Evolutionary conservation across 1,140 invertebrate genomes (phyloP).

Genomic region (silkworm (Bombyx mori)): DNA sequence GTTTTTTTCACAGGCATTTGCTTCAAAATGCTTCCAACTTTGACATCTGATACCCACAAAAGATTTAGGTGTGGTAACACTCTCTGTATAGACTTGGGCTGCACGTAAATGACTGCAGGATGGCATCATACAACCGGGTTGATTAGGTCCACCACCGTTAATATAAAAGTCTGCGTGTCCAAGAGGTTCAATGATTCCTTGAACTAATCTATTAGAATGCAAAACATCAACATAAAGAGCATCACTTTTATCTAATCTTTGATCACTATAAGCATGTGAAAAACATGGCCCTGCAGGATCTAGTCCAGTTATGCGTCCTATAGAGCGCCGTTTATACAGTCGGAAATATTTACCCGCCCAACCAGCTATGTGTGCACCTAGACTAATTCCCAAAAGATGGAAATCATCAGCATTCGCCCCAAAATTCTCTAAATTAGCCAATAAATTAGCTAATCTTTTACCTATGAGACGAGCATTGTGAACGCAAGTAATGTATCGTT

Average conservation of each 20-base stretch:
- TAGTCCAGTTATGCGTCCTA: conserved; percentile 67
- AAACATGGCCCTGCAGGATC: conserved; percentile 74
- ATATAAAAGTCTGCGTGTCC: conserved; percentile 78
- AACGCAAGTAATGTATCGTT: conserved; percentile 50
- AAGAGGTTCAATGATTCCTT: conserved; percentile 73
- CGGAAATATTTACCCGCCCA: conserved; percentile 73
- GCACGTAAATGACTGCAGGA: conserved; percentile 76
- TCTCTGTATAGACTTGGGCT: conserved; percentile 73
- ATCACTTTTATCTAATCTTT: conserved; percentile 74
- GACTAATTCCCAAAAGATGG: conserved; percentile 74
- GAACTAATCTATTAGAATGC: conserved; percentile 74
- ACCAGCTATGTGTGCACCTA: conserved; percentile 75
- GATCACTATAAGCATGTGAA: conserved; percentile 50
- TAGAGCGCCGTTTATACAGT: conserved; percentile 43
- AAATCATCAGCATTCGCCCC: conserved; percentile 63
- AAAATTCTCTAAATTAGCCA: conserved; percentile 67
- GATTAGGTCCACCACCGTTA: conserved; percentile 76
- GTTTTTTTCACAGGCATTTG: conserved; percentile 59
- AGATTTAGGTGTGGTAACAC: conserved; percentile 68
- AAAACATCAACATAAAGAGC: conserved; percentile 76
- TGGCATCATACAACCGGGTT: conserved; percentile 75
- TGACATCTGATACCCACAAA: conserved; percentile 67
- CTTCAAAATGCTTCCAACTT: conserved; percentile 62
- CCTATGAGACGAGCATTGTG: conserved; percentile 63
- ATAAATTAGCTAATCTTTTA: conserved; percentile 60